phyloP scores from a whole-genome alignment of 2,797 vertebrate genomes.

The Parauchenoglanis punctatus region DNA sequence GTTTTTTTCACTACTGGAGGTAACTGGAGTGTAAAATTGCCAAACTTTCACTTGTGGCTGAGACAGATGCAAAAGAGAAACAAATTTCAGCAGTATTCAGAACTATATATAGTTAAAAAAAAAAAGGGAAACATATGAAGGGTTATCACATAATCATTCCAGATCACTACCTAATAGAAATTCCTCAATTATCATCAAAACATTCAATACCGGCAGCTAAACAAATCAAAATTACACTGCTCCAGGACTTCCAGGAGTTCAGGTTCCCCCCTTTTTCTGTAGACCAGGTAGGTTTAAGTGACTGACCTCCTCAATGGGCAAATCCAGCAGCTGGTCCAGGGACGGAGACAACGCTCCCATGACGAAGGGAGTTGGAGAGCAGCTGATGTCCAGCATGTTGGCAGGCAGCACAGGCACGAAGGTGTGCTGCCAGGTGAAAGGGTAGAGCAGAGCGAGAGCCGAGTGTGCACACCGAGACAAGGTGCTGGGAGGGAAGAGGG shows the following conservation, averaged over 20 bases:
- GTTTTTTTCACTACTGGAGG: background rate
- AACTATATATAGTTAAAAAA: background rate
- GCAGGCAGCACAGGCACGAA: conserved; percentile 92
- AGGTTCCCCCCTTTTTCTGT: background rate
- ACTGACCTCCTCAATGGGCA: conserved; percentile 94
- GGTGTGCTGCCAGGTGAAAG: conserved; percentile 98
- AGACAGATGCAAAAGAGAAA: background rate
- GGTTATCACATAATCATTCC: background rate
- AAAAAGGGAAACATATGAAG: background rate
- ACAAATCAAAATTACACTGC: background rate
- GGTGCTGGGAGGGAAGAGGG: conserved; percentile 71
- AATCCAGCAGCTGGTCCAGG: conserved; percentile 86
- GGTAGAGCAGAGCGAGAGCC: conserved; percentile 88
- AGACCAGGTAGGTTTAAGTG: background rate
- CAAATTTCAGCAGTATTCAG: background rate
- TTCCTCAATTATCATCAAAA: background rate
- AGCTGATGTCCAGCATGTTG: conserved; percentile 96
- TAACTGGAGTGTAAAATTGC: background rate
- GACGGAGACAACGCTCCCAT: conserved; percentile 91
- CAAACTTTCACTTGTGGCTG: background rate
- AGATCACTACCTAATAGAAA: background rate
- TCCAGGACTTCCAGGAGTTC: background rate
- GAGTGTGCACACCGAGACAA: conserved; percentile 91
- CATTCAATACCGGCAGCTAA: background rate
- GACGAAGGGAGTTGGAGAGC: conserved; percentile 95